Conservation (phyloP, 2,797 vertebrate genomes). For the Liasis olivaceus region DNA sequence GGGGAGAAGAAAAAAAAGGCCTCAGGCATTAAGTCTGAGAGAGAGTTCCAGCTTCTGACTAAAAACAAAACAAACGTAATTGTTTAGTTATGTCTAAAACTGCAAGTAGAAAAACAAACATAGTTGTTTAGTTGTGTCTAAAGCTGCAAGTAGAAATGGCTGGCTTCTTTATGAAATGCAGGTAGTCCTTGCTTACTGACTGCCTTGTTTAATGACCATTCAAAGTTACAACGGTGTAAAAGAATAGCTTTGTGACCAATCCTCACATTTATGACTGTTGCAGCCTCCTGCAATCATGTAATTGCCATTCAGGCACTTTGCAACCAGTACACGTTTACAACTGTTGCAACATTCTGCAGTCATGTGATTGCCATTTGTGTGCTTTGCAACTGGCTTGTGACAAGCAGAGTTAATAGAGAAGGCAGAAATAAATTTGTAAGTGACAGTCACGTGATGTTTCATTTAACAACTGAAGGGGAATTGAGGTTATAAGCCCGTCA, state of each 20-base stretch:
- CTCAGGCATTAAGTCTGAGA: background rate
- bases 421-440: background rate
- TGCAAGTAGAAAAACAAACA: background rate
- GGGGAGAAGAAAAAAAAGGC: background rate
- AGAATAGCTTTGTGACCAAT: background rate
- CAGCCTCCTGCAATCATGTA: background rate
- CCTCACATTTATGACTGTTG: background rate
- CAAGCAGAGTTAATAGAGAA: background rate
- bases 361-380: background rate
- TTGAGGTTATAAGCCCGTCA: background rate
- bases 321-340: background rate
- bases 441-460: background rate
- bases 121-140: background rate
- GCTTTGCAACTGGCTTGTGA: background rate
- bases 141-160: background rate
- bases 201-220: background rate
- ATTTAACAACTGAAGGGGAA: background rate
- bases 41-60: background rate
- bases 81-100: background rate
- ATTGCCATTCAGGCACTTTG: background rate
- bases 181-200: background rate
- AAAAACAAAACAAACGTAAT: background rate
- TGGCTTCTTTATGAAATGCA: background rate
- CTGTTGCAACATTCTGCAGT: background rate
- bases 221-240: background rate